These are phyloP conservation scores for Parnassius apollo DNA, from an alignment of 2,888 invertebrate species.

Conservation along the genomic window DNA sequence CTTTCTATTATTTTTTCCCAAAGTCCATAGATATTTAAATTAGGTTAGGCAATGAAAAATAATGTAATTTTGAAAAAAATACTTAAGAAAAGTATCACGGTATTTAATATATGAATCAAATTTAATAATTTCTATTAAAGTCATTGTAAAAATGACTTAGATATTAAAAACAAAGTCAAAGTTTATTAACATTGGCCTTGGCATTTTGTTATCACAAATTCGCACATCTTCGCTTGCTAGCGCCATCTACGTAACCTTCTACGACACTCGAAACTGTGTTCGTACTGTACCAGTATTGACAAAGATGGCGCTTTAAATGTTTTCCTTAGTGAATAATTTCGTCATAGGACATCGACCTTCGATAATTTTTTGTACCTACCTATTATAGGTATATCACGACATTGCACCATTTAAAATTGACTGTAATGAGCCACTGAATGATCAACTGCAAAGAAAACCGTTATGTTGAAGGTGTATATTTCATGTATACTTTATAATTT, in stretches of 20 bases:
- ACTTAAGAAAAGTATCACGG: conserved; percentile 26
- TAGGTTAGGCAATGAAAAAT: conserved; percentile 64
- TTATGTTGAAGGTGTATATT: too few species aligned
- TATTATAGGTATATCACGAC: conserved; percentile 13
- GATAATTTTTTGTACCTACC: conserved; percentile 24
- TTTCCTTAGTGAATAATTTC: conserved; percentile 37
- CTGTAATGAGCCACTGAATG: conserved; percentile 6
- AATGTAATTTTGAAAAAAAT: conserved; percentile 24
- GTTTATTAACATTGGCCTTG: conserved; percentile 67
- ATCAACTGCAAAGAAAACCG: conserved; percentile 3
- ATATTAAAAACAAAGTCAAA: conserved; percentile 5
- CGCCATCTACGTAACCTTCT: conserved; percentile 45
- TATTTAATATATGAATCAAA: background rate
- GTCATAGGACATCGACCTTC: conserved; percentile 53
- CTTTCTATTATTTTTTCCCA: background rate
- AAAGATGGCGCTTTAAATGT: conserved; percentile 57
- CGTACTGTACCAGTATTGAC: conserved; percentile 7
- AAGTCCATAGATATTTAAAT: conserved; percentile 37
- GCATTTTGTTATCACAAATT: conserved; percentile 69
- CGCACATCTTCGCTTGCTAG: conserved; percentile 52
- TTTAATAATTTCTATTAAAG: background rate
- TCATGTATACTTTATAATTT: too few species aligned
- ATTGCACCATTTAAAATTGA: conserved; percentile 14
- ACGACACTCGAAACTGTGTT: background rate
- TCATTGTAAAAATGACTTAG: background rate